Evolutionary conservation across 2,797 vertebrate species (phyloP).

Genomic region (Gorsachius magnificus): DNA sequence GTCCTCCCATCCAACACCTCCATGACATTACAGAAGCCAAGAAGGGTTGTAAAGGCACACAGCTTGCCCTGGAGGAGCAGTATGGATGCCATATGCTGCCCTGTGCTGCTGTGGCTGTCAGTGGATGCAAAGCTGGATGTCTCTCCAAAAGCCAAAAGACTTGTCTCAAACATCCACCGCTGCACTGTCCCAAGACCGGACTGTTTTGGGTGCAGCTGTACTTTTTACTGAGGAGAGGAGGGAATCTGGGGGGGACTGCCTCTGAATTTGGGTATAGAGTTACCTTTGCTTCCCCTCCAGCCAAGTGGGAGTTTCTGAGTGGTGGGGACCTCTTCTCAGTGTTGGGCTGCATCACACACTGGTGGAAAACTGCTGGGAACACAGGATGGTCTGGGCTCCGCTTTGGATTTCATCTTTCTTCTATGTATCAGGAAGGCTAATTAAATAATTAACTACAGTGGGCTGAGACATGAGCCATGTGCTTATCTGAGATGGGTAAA

Average conservation of each 20-base stretch:
- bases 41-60: not conserved
- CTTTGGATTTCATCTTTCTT: not conserved
- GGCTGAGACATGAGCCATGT: not conserved
- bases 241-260: not conserved
- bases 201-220: not conserved
- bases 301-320: not conserved
- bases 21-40: not conserved
- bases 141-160: not conserved
- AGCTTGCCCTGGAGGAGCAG: not conserved
- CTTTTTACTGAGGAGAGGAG: not conserved
- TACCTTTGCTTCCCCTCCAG: not conserved
- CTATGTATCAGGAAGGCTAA: not conserved
- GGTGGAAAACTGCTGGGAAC: not conserved
- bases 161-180: not conserved
- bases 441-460: not conserved
- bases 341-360: not conserved
- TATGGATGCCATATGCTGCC: not conserved
- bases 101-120: not conserved
- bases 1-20: not conserved
- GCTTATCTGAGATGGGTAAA: not conserved
- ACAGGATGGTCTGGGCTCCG: accelerated
- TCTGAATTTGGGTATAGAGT: not conserved
- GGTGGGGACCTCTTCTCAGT: not conserved
- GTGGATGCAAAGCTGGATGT: not conserved
- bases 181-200: not conserved